Percentiles rank a stretch among this genome's conserved stretches.
Conservation (phyloP, 2,113 vertebrate genomes). For the Sisor rabdophorus region DNA sequence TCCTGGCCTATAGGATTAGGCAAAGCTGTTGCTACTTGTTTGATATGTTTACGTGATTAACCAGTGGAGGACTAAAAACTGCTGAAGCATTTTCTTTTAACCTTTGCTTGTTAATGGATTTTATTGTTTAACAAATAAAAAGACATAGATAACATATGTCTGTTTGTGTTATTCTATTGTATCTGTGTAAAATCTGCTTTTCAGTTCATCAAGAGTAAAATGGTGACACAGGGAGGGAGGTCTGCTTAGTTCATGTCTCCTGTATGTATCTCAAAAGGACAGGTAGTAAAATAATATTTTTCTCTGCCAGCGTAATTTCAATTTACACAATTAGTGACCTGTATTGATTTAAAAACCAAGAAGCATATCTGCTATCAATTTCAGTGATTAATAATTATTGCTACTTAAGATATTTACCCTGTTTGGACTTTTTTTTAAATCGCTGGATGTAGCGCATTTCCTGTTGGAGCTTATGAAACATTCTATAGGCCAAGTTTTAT, state of each 20-base stretch:
- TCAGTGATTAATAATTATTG: constrained; percentile 15
- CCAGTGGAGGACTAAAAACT: constrained; percentile 25
- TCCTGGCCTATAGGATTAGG: constrained; percentile 84
- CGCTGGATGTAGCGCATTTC: not conserved
- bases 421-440: too few relatives aligned
- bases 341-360: constrained; percentile 33
- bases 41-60: constrained; percentile 77
- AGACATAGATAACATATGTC: not conserved
- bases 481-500: constrained; percentile 57
- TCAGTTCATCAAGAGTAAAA: constrained; percentile 52
- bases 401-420: constrained; percentile 8
- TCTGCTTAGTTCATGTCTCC: constrained; percentile 52
- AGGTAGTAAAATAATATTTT: constrained; percentile 2
- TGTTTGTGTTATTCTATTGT: not conserved
- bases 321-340: constrained; percentile 23
- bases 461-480: constrained; percentile 59
- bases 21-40: constrained; percentile 77
- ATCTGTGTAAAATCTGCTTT: not conserved
- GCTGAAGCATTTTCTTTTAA: constrained; percentile 3
- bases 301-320: constrained; percentile 17
- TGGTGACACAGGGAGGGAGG: constrained; percentile 49
- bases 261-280: constrained; percentile 53
- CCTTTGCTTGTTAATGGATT: not conserved
- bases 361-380: constrained; percentile 13
- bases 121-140: not conserved